These are phyloP conservation scores for Leptopilina syphax DNA, from an alignment of 2,888 invertebrate genomes.

Conservation along the genomic window DNA sequence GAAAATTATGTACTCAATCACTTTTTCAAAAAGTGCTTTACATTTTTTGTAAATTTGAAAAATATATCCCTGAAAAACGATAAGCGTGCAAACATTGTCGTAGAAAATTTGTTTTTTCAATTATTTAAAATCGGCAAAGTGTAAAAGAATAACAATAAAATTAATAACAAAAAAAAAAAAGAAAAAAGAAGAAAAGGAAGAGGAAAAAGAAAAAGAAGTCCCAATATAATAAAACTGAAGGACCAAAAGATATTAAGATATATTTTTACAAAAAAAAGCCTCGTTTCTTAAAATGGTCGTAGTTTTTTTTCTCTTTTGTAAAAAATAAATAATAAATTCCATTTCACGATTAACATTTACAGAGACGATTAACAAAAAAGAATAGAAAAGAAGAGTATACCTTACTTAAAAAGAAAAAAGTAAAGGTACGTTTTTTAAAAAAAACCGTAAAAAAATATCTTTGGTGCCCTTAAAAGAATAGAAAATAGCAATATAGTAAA, in stretches of 20 bases:
- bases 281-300: not conserved
- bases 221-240: conserved; percentile 46
- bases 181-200: too few species aligned
- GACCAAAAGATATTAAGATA: not conserved
- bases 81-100: conserved; percentile 4
- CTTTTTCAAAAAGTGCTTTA: not conserved
- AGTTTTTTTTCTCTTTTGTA: not conserved
- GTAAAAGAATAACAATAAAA: too few species aligned
- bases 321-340: not conserved
- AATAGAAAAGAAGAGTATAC: conserved; percentile 49
- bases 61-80: conserved; percentile 39
- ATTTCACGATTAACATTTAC: not conserved
- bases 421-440: conserved; percentile 22
- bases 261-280: not conserved
- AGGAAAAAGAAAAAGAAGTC: too few species aligned
- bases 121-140: too few species aligned
- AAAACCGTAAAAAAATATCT: conserved; percentile 68
- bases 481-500: conserved; percentile 49
- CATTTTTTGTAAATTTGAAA: conserved; percentile 6
- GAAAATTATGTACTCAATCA: conserved; percentile 25
- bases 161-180: too few species aligned
- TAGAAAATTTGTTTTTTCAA: not conserved
- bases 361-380: conserved; percentile 18
- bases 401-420: not conserved
- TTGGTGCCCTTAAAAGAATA: conserved; percentile 70